These are phyloP conservation scores for Eupelmus urozonus DNA, from an alignment of 2,888 invertebrate genomes.

Conservation along the genomic window DNA sequence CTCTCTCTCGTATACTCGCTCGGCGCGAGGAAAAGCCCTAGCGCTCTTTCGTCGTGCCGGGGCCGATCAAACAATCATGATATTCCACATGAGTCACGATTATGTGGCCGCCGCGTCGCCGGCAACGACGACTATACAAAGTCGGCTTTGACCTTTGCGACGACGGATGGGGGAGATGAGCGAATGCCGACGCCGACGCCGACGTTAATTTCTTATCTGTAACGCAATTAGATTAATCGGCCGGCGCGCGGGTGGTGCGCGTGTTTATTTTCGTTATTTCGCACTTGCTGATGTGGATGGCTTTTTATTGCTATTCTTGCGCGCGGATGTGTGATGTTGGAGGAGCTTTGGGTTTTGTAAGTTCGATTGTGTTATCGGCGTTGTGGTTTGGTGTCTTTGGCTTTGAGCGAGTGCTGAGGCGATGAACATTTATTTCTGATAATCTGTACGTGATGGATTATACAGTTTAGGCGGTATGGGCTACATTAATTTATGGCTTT, in stretches of 20 bases:
- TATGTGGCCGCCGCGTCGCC: conserved; percentile 2
- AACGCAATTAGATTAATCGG: conserved; percentile 39
- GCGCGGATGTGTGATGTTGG: no score
- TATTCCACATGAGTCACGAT: conserved; percentile 34
- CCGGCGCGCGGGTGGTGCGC: not conserved
- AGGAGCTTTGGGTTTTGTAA: no score
- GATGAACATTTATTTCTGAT: no score
- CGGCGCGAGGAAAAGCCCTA: conserved; percentile 59
- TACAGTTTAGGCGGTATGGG: no score
- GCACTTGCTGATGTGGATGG: not conserved
- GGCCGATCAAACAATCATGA: conserved; percentile 62
- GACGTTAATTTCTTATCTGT: conserved; percentile 32
- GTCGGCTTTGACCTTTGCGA: conserved; percentile 47
- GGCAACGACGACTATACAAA: conserved; percentile 15
- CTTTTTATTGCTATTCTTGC: not conserved
- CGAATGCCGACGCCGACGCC: not conserved
- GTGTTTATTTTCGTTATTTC: conserved; percentile 1
- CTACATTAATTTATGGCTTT: no score
- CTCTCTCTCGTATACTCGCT: conserved; percentile 44
- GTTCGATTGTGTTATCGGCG: no score
- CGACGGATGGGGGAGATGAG: not conserved
- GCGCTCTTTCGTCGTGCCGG: conserved; percentile 55
- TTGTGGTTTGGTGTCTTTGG: no score
- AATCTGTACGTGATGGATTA: no score
- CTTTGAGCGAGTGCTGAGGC: no score